phyloP scores from a whole-genome alignment of 2,888 invertebrate species.

The Cerastis rubricosa region DNA sequence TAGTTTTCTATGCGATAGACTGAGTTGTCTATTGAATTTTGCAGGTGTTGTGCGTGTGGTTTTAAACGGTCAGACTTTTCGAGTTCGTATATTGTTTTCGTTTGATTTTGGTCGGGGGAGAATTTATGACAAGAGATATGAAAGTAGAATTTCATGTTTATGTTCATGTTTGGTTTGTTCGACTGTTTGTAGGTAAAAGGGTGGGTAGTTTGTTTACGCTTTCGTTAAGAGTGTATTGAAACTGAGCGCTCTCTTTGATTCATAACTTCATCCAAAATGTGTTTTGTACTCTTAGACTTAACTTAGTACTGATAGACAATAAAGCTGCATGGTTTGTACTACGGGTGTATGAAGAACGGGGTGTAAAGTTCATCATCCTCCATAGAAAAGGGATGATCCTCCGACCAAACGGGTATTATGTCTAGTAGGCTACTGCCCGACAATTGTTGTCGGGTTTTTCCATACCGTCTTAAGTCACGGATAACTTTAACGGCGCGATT shows the following conservation, averaged over 20 bases:
- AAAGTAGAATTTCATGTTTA: no score
- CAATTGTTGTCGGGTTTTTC: no score
- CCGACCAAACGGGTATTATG: no score
- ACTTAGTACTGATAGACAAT: background rate
- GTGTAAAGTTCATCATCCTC: no score
- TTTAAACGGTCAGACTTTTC: conserved; percentile 11
- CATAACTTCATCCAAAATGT: background rate
- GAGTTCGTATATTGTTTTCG: conserved; percentile 10
- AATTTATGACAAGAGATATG: conserved; percentile 39
- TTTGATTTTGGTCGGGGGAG: conserved; percentile 15
- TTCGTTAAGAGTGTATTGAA: background rate
- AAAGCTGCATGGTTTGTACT: background rate
- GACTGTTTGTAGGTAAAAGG: background rate
- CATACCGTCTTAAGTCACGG: no score
- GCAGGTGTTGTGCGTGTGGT: conserved; percentile 35
- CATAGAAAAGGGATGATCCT: no score
- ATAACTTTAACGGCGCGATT: no score
- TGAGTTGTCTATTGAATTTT: conserved; percentile 55
- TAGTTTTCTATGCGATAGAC: conserved; percentile 60
- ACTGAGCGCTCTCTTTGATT: background rate
- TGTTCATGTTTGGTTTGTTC: no score
- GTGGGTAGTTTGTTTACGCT: conserved; percentile 1
- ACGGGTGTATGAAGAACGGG: no score
- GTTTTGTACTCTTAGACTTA: background rate
- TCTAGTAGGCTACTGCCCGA: no score